Evolutionary conservation across 2,888 invertebrate genomes (phyloP), one percentile per base, ranked within the genome.

Genomic region (Pemphredon lugubris): DNA sequence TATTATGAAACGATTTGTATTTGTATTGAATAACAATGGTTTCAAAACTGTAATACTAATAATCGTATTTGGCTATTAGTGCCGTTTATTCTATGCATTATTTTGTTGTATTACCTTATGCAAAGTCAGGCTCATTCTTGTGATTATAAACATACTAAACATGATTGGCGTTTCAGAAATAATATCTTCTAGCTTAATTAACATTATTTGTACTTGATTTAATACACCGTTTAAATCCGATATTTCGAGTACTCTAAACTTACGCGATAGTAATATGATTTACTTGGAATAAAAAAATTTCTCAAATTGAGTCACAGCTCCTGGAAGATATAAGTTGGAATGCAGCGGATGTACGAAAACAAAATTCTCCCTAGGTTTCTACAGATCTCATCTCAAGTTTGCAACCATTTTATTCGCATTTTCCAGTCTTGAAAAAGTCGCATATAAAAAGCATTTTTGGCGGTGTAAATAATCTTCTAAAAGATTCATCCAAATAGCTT

Each of bases 121-220:
- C 61, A 69, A 77, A 67, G 68, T 51, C 60, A 51, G 53, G 63
- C 60, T 66, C 60, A 65, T 37, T 13, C 55, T 66, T 34, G 37
- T 58, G 20, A 55, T n/a, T 57, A 70, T 58, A 73, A 66, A 75
- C 37, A 59, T 69, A 79, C 18, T 54, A 21, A 67, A 18, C 53
- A 69, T 53, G 39, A 51, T 74, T 77, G 66, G 60, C 69, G 51
- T 68, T 64, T 72, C 63, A 53, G 68, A 65, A 75, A 73, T 55
- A 23, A 54, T 70, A 61, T 51, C 20, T 57, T 65, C 48, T 70
- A 76, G 32, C 65, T 63, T 73, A 70, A 63, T 67, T 61, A 72
- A 74, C 48, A 71, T 59, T 81, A 68, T 85, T 84, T 85, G 85
- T 84, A 85, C 84, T 85, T 75, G 75, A 77, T 72, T 76, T 77